These are phyloP conservation scores for Cyanoramphus novaezelandiae DNA, from an alignment of 2,113 vertebrate species.

Conservation along the genomic window DNA sequence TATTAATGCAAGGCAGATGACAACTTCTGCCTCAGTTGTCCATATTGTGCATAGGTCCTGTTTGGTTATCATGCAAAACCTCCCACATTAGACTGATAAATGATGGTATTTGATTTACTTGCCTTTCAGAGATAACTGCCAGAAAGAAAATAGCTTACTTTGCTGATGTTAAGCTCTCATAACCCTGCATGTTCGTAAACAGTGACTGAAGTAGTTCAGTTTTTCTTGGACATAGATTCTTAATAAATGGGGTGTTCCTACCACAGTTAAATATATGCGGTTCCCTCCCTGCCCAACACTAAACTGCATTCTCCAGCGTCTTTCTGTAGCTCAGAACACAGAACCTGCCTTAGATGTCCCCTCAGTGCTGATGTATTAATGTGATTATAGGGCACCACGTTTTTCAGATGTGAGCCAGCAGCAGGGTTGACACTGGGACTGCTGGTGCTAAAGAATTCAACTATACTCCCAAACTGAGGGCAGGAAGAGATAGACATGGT, in stretches of 20 bases:
- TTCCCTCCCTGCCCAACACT: background rate
- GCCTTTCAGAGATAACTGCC: background rate
- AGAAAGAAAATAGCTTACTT: background rate
- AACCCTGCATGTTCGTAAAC: background rate
- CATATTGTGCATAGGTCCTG: background rate
- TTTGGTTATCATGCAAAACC: background rate
- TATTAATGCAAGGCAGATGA: background rate
- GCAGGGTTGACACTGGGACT: background rate
- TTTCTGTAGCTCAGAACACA: accelerated
- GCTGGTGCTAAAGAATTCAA: background rate
- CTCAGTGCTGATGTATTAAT: background rate
- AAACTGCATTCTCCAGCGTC: background rate
- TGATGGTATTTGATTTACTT: background rate
- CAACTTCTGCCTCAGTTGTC: background rate
- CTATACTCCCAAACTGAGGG: background rate
- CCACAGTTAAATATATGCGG: background rate
- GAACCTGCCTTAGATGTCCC: background rate
- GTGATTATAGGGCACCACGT: background rate
- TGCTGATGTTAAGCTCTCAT: background rate
- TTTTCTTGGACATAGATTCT: background rate
- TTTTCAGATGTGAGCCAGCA: background rate
- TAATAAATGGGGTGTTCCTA: background rate
- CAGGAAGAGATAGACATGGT: background rate
- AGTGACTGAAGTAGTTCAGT: background rate
- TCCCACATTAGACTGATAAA: background rate